Percentiles rank a stretch among this genome's conserved stretches.
Conservation (phyloP, 2,888 invertebrate genomes). For the Lasioglossum vierecki region DNA sequence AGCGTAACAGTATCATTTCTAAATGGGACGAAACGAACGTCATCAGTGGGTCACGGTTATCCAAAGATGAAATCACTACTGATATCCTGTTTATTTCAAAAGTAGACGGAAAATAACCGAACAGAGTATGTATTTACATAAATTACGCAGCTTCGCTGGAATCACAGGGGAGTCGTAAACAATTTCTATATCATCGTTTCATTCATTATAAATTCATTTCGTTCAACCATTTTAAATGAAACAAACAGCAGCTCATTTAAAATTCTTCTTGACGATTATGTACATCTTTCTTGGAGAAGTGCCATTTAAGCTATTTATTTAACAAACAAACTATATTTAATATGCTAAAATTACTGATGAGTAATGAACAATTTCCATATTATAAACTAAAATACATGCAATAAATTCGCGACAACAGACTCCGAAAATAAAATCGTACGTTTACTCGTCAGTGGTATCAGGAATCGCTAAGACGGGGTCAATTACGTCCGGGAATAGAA, state of each 20-base stretch:
- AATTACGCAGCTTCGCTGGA: neutral
- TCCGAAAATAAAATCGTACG: neutral
- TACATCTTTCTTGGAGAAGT: neutral
- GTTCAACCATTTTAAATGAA: neutral
- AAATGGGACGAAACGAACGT: constrained; percentile 25
- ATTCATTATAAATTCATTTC: neutral
- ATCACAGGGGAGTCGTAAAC: neutral
- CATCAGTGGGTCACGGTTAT: constrained; percentile 28
- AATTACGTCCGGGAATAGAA: neutral
- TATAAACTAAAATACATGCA: no score
- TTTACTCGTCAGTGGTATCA: neutral
- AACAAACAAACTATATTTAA: neutral
- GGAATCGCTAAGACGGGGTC: neutral
- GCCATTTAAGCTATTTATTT: neutral
- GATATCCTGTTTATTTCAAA: neutral
- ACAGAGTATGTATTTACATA: neutral
- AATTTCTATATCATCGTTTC: neutral
- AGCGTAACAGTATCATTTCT: constrained; percentile 25
- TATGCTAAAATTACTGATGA: neutral
- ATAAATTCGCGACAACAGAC: neutral
- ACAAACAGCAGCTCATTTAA: neutral
- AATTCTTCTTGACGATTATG: neutral
- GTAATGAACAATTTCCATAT: neutral
- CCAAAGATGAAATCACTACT: constrained; percentile 2
- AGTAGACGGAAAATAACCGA: neutral